phyloP scores from a whole-genome alignment of 2,797 vertebrate genomes.

The Schizopygopsis pylzovi region DNA sequence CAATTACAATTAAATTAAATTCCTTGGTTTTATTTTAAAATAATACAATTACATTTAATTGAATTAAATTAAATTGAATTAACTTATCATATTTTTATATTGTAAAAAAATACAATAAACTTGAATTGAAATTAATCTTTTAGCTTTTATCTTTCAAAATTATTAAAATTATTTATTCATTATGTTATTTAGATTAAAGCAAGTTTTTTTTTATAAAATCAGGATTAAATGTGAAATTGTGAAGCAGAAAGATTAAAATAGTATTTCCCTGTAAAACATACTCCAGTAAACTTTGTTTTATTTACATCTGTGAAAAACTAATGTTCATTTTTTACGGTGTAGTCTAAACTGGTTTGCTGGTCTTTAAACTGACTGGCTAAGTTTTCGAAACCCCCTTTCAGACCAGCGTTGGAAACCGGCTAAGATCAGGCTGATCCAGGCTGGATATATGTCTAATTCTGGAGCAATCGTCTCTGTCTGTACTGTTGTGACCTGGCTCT shows the following conservation, averaged over 20 bases:
- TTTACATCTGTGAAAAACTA: too few relatives aligned
- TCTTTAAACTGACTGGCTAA: neutral
- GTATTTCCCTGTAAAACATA: too few relatives aligned
- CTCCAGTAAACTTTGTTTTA: too few relatives aligned
- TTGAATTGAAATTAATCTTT: neutral
- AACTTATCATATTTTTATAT: neutral
- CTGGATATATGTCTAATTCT: neutral
- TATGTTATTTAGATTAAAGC: too few relatives aligned
- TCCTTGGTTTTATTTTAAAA: neutral
- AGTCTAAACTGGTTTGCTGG: neutral
- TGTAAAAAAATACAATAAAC: neutral
- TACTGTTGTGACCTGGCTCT: neutral
- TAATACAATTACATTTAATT: neutral
- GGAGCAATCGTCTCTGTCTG: neutral
- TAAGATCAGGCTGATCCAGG: neutral
- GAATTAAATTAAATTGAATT: neutral
- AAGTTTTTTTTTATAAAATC: too few relatives aligned
- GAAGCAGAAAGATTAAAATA: too few relatives aligned
- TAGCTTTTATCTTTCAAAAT: neutral
- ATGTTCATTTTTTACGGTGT: too few relatives aligned
- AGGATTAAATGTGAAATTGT: too few relatives aligned
- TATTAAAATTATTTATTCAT: neutral
- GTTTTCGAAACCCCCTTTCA: neutral
- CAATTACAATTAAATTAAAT: neutral
- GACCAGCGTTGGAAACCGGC: neutral